Conservation (phyloP, 2,797 vertebrate species). For the Hoplostethus mediterraneus region DNA sequence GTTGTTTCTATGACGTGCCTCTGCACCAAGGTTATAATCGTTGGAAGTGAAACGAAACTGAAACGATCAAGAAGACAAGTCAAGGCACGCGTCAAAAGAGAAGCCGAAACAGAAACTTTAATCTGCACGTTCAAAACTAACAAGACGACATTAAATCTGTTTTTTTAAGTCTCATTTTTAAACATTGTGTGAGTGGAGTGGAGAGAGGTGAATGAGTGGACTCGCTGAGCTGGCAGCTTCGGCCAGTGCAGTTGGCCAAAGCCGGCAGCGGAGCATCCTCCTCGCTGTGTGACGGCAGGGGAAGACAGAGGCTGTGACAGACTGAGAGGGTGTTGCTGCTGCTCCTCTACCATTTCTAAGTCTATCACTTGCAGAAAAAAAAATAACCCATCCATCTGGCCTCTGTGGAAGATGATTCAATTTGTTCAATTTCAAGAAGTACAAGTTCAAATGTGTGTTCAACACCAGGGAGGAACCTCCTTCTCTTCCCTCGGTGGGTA, state of each 20-base stretch:
- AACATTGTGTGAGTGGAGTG: constrained; percentile 1
- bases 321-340: constrained; percentile 71
- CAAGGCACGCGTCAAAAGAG: constrained; percentile 32
- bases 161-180: neutral
- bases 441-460: constrained; percentile 9
- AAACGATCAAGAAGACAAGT: neutral
- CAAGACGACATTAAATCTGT: too few relatives aligned
- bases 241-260: constrained; percentile 44
- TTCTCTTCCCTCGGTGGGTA: neutral
- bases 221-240: constrained; percentile 45
- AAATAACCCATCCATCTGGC: constrained; percentile 65
- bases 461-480: constrained; percentile 2
- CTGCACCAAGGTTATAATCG: neutral
- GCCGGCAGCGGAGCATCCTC: constrained; percentile 46
- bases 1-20: constrained; percentile 35
- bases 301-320: constrained; percentile 65
- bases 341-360: constrained; percentile 72
- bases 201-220: constrained; percentile 49
- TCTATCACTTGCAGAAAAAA: constrained; percentile 68
- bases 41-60: neutral
- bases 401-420: constrained; percentile 39
- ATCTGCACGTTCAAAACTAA: constrained; percentile 35
- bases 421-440: constrained; percentile 17
- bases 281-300: constrained; percentile 55
- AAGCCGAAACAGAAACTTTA: constrained; percentile 47